Base-by-base conservation (phyloP, 2,113 vertebrate species). In the Sialia sialis region DNA sequence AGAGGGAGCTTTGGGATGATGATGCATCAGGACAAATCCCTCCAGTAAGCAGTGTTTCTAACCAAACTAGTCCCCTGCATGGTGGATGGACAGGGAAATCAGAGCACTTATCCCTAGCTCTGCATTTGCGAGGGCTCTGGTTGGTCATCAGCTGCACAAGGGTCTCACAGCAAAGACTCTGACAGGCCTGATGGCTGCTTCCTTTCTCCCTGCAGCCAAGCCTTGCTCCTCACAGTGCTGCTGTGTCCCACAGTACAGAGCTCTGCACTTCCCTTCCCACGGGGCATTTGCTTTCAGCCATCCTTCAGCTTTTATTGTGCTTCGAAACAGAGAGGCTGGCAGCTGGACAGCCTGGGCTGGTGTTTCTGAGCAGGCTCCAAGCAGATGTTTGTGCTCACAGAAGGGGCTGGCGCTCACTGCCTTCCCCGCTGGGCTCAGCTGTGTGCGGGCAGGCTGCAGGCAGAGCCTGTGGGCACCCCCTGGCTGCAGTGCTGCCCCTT, bases 291-390 rank as follows among this genome's bases (percentile, higher is more conserved):
- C 66, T 82, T 89, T 90, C 88, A 86, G 75, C 70, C 54, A 30
- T 60, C 74, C 74, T 87, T 79, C 9, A 3, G 73, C 49, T 69
- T 89, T 84, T 73, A 79, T 76, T 95, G 93, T 92, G 58, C 89
- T 92, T 79, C 3, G 4, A 82, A 96, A 79, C 74, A 84, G 76
- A 72, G 56, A 72, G 70, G 34, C 69, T 96, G 96, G 95, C 89
- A 91, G 89, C 93, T 87, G 81, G 69, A 87, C 87, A 91, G 91
- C 81, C 62, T 1, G 12, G 81, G 84, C 91, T 96, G 96, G 91
- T 97, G 93, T 94, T 95, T 94, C 93, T 94, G 94, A 92, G 93
- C 4, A 7, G 89, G 84, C 80, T 97, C 96, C 93, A 94, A 92
- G 95, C 93, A 97, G 96, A 93, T 97, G 95, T 94, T 95, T 87